Percentiles rank a stretch among this genome's conserved stretches.
Evolutionary conservation across 1,140 invertebrate species (phyloP).

Genomic region (Anoplolepis gracilipes): DNA sequence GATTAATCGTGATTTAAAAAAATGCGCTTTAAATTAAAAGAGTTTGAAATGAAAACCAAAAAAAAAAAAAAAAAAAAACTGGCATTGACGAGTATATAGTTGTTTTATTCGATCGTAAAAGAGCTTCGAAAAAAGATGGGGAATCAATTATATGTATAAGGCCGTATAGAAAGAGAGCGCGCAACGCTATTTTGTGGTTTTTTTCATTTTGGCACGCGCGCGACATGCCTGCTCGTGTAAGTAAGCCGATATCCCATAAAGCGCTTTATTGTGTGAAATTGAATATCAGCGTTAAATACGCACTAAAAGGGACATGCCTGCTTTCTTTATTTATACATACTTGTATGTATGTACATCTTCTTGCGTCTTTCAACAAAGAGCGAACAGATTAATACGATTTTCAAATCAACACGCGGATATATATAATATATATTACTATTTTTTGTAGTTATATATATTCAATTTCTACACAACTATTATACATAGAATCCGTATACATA

Average conservation of each 20-base stretch:
- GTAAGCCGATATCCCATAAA: slow-evolving; percentile 85
- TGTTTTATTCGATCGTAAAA: neutral
- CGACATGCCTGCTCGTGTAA: slow-evolving; percentile 72
- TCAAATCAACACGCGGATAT: slow-evolving; percentile 21
- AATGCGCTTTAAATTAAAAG: neutral
- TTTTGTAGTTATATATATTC: neutral
- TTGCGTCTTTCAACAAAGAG: slow-evolving; percentile 64
- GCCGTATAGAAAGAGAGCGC: slow-evolving; percentile 74
- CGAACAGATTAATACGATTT: slow-evolving; percentile 12
- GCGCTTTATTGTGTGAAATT: slow-evolving; percentile 85
- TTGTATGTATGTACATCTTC: no score
- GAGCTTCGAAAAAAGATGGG: neutral
- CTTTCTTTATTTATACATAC: slow-evolving; percentile 44
- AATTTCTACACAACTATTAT: neutral
- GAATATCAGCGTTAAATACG: slow-evolving; percentile 80
- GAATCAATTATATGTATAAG: no score
- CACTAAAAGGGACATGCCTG: slow-evolving; percentile 68
- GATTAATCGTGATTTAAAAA: slow-evolving; percentile 4
- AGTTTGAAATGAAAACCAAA: neutral
- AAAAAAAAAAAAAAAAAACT: neutral
- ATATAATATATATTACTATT: neutral
- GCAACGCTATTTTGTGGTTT: slow-evolving; percentile 81
- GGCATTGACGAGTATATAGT: no score
- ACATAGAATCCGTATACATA: neutral
- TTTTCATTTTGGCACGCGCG: slow-evolving; percentile 85